These are phyloP conservation scores for Formicarius rufipectus DNA, from an alignment of 2,113 vertebrate genomes.

Conservation along the genomic window DNA sequence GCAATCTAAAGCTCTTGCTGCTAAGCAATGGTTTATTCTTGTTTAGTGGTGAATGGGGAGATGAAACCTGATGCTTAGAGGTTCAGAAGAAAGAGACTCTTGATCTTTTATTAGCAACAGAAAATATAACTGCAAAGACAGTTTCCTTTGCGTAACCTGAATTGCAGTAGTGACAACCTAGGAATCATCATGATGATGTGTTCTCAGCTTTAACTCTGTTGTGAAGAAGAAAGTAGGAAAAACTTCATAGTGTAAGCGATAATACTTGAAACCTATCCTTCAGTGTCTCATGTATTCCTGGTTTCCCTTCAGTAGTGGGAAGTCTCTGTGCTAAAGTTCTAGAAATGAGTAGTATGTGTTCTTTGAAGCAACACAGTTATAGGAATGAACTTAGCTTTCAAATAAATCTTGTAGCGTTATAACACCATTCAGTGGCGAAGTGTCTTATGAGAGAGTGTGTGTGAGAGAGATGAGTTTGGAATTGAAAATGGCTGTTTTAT, in stretches of 20 bases:
- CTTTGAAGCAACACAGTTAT: not conserved
- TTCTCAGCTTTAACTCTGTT: not conserved
- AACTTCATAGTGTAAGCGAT: not conserved
- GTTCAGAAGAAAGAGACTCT: not conserved
- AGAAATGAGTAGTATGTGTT: not conserved
- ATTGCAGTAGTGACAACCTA: not conserved
- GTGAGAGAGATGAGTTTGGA: not conserved
- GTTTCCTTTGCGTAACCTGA: not conserved
- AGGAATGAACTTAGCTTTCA: not conserved
- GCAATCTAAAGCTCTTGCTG: not conserved
- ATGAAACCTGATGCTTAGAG: not conserved
- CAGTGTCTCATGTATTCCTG: not conserved
- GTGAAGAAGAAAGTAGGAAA: not conserved
- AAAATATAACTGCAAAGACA: not conserved
- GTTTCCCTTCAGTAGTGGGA: not conserved
- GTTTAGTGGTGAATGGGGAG: not conserved
- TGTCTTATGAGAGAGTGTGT: fast-evolving
- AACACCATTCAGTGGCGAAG: not conserved
- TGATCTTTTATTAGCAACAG: not conserved
- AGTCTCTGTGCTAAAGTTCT: not conserved
- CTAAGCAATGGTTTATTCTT: not conserved
- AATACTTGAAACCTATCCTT: not conserved
- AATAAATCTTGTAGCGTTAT: not conserved
- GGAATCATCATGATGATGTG: not conserved
- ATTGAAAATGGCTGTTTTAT: not conserved